Evolutionary conservation across 1,140 invertebrate genomes (phyloP).

Genomic region (Aphaenogaster ashmeadi): DNA sequence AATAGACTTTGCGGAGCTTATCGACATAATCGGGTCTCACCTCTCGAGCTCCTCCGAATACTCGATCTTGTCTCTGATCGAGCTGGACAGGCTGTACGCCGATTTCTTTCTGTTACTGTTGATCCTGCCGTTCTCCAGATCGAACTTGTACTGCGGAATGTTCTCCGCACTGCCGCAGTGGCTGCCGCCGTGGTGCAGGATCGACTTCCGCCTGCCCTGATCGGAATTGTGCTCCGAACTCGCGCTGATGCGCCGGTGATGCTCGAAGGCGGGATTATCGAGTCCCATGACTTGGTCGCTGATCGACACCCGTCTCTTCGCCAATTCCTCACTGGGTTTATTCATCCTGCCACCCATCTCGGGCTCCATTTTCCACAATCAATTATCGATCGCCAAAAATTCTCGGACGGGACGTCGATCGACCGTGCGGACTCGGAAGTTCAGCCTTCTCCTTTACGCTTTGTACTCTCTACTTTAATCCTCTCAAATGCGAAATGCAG

Average conservation of each 20-base stretch:
- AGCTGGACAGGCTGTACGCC: slow-evolving; percentile 85
- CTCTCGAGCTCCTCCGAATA: slow-evolving; percentile 85
- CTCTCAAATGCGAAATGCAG: not conserved
- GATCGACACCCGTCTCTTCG: slow-evolving; percentile 84
- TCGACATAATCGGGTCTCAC: slow-evolving; percentile 70
- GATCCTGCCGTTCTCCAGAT: slow-evolving; percentile 83
- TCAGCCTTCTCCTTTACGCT: not conserved
- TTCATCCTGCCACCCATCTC: slow-evolving; percentile 66
- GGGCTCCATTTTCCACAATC: slow-evolving; percentile 75
- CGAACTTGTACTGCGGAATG: slow-evolving; percentile 83
- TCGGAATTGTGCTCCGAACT: slow-evolving; percentile 83
- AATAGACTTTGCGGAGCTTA: slow-evolving; percentile 5
- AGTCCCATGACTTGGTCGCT: slow-evolving; percentile 83
- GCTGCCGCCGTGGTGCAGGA: slow-evolving; percentile 82
- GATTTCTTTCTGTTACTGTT: slow-evolving; percentile 84
- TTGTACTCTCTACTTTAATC: not conserved
- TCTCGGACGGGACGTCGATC: not conserved
- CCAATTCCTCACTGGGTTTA: slow-evolving; percentile 76
- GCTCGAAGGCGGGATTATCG: slow-evolving; percentile 85
- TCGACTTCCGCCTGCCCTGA: slow-evolving; percentile 82
- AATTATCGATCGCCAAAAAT: slow-evolving; percentile 17
- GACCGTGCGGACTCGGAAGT: not conserved
- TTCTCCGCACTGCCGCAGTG: slow-evolving; percentile 83
- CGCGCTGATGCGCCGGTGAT: slow-evolving; percentile 82
- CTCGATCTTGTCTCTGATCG: slow-evolving; percentile 86